Conservation (phyloP, 1,140 invertebrate genomes). For the Anadara kagoshimensis region DNA sequence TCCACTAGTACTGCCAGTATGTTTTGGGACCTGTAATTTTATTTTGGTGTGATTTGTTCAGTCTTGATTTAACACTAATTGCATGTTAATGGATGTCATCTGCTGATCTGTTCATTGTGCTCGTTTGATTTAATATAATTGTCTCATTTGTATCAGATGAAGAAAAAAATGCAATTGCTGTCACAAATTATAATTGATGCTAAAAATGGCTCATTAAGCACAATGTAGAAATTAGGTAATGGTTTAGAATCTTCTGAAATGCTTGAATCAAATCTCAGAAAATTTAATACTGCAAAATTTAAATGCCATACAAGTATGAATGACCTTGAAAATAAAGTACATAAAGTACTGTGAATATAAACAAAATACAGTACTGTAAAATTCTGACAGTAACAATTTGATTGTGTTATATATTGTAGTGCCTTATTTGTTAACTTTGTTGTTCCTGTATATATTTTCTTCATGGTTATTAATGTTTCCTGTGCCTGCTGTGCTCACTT, state of each 20-base stretch:
- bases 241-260: not conserved
- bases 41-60: too few relatives aligned
- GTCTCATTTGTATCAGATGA: too few relatives aligned
- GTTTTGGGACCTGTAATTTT: too few relatives aligned
- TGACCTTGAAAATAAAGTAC: not conserved
- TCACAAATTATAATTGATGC: too few relatives aligned
- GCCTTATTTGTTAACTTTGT: slow-evolving; percentile 47
- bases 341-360: not conserved
- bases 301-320: not conserved
- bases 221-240: too few relatives aligned
- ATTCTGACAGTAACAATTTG: not conserved
- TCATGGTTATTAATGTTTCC: slow-evolving; percentile 55
- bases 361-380: slow-evolving; percentile 1
- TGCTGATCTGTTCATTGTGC: too few relatives aligned
- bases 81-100: too few relatives aligned
- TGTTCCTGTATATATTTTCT: slow-evolving; percentile 52
- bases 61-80: too few relatives aligned
- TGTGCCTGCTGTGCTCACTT: slow-evolving; percentile 41
- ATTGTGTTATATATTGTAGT: slow-evolving; percentile 47
- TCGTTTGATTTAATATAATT: too few relatives aligned
- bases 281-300: not conserved
- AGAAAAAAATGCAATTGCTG: too few relatives aligned
- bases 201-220: too few relatives aligned
- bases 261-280: not conserved
- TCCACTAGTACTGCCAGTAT: too few relatives aligned